A percentile compares a stretch with the other conserved stretches of the same genome.
Evolutionary conservation across 1,140 invertebrate genomes (phyloP).

Genomic region (Eriosoma lanigerum): DNA sequence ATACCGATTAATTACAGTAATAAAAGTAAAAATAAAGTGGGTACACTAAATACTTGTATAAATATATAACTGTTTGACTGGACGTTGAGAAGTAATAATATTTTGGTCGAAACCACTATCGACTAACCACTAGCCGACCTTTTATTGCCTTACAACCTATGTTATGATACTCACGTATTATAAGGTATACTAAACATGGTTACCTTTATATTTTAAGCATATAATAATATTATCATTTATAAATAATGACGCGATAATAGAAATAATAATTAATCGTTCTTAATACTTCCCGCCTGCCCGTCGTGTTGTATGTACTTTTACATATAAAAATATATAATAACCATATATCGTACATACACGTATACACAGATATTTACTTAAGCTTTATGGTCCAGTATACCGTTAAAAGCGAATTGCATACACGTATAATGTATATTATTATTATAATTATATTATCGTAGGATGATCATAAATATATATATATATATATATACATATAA

Average conservation of each 20-base stretch:
- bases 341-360: background rate
- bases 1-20: background rate
- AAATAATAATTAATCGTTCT: constrained; percentile 39
- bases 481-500: background rate
- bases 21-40: too few relatives aligned
- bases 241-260: constrained; percentile 4
- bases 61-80: background rate
- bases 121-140: background rate
- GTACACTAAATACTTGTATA: background rate
- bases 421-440: too few relatives aligned
- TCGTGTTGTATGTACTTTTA: background rate
- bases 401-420: background rate
- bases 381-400: background rate
- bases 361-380: constrained; percentile 30
- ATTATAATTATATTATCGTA: background rate
- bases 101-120: background rate
- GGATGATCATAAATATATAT: background rate
- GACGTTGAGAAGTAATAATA: background rate
- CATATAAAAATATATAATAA: background rate
- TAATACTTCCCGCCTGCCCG: constrained; percentile 25
- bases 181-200: too few relatives aligned
- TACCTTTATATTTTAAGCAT: too few relatives aligned
- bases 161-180: background rate
- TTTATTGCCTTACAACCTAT: constrained; percentile 7
- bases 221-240: too few relatives aligned